Evolutionary conservation across 2,888 invertebrate genomes (phyloP), one percentile per base, ranked within the genome.

Genomic region (Pristionchus mayeri): DNA sequence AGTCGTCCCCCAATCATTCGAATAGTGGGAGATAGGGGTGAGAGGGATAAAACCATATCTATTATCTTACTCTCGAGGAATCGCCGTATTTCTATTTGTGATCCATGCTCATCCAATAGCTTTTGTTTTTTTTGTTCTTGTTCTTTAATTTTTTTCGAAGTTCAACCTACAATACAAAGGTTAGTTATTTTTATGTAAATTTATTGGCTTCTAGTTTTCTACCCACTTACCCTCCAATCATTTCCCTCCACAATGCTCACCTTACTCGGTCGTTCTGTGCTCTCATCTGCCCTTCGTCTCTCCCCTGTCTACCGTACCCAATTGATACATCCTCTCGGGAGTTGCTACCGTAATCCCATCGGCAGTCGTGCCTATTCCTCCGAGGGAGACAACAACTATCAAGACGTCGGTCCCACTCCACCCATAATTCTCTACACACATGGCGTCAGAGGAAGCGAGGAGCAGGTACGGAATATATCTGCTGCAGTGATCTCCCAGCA

Each of bases 231-330:
- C 67, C 37, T 67, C 40, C 40, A 34, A 21, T 37, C 67, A 67
- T 67, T 67, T 37, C n/a, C 67, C n/a, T 37, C 67, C 34, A 18
- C 37, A 37, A 67, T 67, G 67, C n/a, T 67, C 67, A n/a, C 67
- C 67, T 37, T 40, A 40, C 67, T 67, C 67, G 67, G 67, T 37
- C 67, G 67, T 0, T 67, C 67, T 21, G 18, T n/a, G 9, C 60
- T 30, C 60, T 60, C 60, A 27, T 60, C 60, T 30, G 27, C 30
- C 60, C 30, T 60, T 60, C 60, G 60, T 30, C 60, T 60, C 60
- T 60, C 60, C 13, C 60, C 60, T 27, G 60, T 3, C 60, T 24
- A 60, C 60, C 60, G 60, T 60, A 57, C 27, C 27, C 57, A 24
- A 6, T 13, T 44, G 44, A 44, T 13, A 6, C 27, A 27, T n/a